Evolutionary conservation across 1,140 invertebrate genomes (phyloP).

Genomic region (Heliothis virescens): DNA sequence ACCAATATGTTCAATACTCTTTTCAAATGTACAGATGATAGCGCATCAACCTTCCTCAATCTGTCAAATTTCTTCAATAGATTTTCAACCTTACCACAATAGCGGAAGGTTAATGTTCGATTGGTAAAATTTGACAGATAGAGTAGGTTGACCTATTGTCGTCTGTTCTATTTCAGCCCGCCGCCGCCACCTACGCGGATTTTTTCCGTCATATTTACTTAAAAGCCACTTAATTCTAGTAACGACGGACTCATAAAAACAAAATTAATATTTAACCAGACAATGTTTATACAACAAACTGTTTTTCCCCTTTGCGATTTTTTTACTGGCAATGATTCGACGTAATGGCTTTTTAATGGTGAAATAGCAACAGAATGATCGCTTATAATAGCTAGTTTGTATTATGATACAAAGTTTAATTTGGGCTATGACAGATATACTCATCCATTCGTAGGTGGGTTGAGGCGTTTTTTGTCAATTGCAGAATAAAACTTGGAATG

Average conservation of each 20-base stretch:
- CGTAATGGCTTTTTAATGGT: conserved; percentile 31
- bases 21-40: too few species aligned
- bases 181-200: too few species aligned
- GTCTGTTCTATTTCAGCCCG: too few species aligned
- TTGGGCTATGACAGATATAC: too few species aligned
- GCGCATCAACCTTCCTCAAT: neutral
- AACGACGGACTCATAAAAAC: neutral
- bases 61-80: too few species aligned
- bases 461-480: too few species aligned
- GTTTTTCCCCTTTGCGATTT: neutral
- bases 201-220: neutral
- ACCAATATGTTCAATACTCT: neutral
- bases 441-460: too few species aligned
- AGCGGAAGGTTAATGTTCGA: too few species aligned
- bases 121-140: too few species aligned
- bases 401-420: neutral
- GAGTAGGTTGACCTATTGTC: too few species aligned
- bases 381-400: neutral
- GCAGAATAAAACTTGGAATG: too few species aligned
- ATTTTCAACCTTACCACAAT: too few species aligned
- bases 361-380: neutral
- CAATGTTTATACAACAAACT: conserved; percentile 1
- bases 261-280: conserved; percentile 11
- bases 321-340: neutral
- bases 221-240: neutral